A percentile compares a stretch with the other conserved stretches of the same genome.
These are phyloP conservation scores for Eulemur rufifrons DNA, from an alignment of 2,113 vertebrate species.

Conservation along the genomic window DNA sequence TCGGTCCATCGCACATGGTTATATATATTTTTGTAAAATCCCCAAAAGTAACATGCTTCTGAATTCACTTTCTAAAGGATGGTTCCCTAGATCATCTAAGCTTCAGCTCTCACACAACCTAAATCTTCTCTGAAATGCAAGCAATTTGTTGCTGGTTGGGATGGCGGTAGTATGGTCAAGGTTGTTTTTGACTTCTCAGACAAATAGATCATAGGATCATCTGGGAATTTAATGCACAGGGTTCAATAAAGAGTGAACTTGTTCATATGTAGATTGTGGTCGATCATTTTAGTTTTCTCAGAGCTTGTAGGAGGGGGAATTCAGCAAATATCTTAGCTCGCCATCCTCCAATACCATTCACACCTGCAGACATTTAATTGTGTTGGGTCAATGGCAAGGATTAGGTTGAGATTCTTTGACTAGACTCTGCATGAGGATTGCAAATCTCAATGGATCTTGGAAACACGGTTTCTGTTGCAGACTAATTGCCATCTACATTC, in stretches of 20 bases:
- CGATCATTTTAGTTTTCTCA: too few species aligned
- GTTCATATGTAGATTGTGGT: neutral
- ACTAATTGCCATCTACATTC: neutral
- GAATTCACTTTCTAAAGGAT: neutral
- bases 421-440: neutral
- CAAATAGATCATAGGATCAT: neutral
- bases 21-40: neutral
- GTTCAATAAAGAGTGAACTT: too few species aligned
- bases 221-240: too few species aligned
- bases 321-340: rapidly evolving
- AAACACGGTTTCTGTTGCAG: neutral
- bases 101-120: neutral
- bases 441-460: neutral
- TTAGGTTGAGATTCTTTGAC: neutral
- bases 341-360: rapidly evolving
- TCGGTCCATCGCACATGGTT: neutral
- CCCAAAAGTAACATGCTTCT: neutral
- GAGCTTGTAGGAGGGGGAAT: neutral
- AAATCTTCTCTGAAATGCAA: neutral
- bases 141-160: neutral
- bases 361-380: neutral
- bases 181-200: neutral
- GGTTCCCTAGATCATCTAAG: neutral
- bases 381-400: neutral
- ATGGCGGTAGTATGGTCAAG: neutral